These are phyloP conservation scores for Drosophila yooni DNA, from an alignment of 2,888 invertebrate genomes.

Conservation along the genomic window DNA sequence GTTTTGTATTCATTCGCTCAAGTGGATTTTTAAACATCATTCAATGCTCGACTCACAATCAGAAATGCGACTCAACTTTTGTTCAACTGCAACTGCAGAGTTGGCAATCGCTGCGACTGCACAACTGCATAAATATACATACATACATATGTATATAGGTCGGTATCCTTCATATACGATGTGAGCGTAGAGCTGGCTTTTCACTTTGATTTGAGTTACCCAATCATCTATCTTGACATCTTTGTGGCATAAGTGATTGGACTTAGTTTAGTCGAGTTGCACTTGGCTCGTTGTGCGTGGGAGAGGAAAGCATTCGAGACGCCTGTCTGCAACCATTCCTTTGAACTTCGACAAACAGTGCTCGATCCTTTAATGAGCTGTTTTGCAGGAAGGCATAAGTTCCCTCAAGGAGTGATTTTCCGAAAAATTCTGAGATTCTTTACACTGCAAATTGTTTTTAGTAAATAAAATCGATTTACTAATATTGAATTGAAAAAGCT, in stretches of 20 bases:
- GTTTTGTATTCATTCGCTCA: slow-evolving; percentile 78
- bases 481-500: not conserved
- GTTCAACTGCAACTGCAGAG: slow-evolving; percentile 6
- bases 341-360: not conserved
- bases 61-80: slow-evolving; percentile 34
- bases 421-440: not conserved
- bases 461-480: not conserved
- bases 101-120: slow-evolving; percentile 2
- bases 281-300: not conserved
- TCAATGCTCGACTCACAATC: slow-evolving; percentile 50
- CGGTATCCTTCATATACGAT: not conserved
- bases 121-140: not conserved
- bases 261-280: not conserved
- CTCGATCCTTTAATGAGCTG: not conserved
- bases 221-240: not conserved
- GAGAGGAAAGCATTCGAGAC: not conserved
- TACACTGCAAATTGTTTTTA: not conserved
- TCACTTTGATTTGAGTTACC: not conserved
- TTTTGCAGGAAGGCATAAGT: not conserved
- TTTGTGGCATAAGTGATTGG: not conserved
- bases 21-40: slow-evolving; percentile 78
- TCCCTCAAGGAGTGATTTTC: not conserved
- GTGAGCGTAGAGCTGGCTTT: not conserved
- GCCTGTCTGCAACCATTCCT: not conserved
- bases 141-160: not conserved